A percentile compares a stretch with the other conserved stretches of the same genome.
Evolutionary conservation across 1,140 invertebrate species (phyloP).

Genomic region (Dreissena rostriformis): DNA sequence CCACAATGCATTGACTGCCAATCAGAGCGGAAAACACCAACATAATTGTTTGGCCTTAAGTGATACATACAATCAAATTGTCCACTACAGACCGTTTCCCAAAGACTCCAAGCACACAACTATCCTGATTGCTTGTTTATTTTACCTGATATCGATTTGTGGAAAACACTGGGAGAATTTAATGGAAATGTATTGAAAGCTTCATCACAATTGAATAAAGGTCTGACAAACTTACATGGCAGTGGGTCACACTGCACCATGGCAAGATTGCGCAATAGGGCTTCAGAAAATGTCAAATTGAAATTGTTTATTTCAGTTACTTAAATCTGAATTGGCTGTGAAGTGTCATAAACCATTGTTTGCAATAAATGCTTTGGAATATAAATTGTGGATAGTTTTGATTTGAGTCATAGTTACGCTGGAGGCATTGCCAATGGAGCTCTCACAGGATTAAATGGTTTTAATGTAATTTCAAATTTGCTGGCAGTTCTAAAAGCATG

Average conservation of each 20-base stretch:
- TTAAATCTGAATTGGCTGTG: slow-evolving; percentile 9
- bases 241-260: slow-evolving; percentile 25
- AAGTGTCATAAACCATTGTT: slow-evolving; percentile 45
- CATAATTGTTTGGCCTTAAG: no score
- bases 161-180: slow-evolving; percentile 22
- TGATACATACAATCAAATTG: not conserved
- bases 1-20: no score
- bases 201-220: not conserved
- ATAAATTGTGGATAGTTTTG: not conserved
- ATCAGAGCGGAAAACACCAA: no score
- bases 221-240: not conserved
- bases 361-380: not conserved
- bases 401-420: not conserved
- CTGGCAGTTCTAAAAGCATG: no score
- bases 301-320: slow-evolving; percentile 36
- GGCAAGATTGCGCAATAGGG: not conserved
- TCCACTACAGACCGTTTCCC: no score
- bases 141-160: slow-evolving; percentile 36
- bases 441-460: no score
- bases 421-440: no score
- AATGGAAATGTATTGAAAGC: slow-evolving; percentile 33
- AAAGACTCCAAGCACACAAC: no score
- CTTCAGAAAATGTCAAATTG: slow-evolving; percentile 39
- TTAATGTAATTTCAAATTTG: no score
- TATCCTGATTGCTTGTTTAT: slow-evolving; percentile 42